phyloP scores from a whole-genome alignment of 2,888 invertebrate genomes.

The Caenorhabditis afra region DNA sequence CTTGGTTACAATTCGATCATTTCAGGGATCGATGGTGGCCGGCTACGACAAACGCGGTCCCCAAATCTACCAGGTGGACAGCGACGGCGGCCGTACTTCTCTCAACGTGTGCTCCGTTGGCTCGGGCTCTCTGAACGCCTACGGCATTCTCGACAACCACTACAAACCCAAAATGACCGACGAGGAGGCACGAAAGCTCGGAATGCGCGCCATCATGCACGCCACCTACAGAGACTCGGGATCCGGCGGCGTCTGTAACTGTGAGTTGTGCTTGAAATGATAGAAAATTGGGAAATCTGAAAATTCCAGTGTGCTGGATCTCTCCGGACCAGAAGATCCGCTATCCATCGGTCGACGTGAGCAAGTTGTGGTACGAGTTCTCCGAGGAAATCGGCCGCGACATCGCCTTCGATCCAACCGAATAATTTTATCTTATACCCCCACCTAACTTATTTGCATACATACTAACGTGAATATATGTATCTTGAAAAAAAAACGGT shows the following conservation, averaged over 20 bases:
- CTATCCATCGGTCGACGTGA: too few species aligned
- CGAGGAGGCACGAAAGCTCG: slow-evolving; percentile 93
- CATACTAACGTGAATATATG: too few species aligned
- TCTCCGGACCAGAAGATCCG: too few species aligned
- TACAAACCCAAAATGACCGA: slow-evolving; percentile 86
- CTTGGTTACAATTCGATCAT: background rate
- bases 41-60: slow-evolving; percentile 89
- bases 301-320: background rate
- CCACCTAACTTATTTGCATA: too few species aligned
- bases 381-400: too few species aligned
- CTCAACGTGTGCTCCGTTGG: slow-evolving; percentile 97
- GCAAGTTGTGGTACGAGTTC: too few species aligned
- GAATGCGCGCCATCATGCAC: slow-evolving; percentile 95
- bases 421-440: too few species aligned
- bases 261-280: too few species aligned
- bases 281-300: too few species aligned
- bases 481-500: too few species aligned
- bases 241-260: slow-evolving; percentile 94
- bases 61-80: slow-evolving; percentile 86
- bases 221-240: slow-evolving; percentile 97
- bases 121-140: slow-evolving; percentile 96
- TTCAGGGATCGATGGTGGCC: slow-evolving; percentile 92
- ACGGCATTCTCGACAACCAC: slow-evolving; percentile 89
- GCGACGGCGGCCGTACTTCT: slow-evolving; percentile 92
- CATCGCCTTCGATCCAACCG: too few species aligned